Percentiles rank a stretch among this genome's conserved stretches.
phyloP scores from a whole-genome alignment of 2,888 invertebrate species.

The Agapostemon virescens region DNA sequence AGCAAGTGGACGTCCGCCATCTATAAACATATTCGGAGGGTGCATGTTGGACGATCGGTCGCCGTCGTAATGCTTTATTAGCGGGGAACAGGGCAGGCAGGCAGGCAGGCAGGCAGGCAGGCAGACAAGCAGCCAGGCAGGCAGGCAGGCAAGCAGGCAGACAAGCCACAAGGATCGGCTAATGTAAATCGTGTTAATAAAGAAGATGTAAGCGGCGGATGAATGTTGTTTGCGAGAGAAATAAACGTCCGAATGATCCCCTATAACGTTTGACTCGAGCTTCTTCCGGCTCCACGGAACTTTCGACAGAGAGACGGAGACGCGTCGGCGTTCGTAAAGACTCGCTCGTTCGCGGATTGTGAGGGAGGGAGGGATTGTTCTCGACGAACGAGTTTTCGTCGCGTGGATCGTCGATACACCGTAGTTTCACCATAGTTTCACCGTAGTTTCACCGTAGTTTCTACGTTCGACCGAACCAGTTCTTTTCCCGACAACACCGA shows the following conservation, averaged over 20 bases:
- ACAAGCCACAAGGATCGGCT: not conserved
- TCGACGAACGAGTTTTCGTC: too few relatives aligned
- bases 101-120: too few relatives aligned
- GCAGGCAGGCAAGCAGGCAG: too few relatives aligned
- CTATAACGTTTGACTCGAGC: not conserved
- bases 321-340: not conserved
- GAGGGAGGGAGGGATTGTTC: too few relatives aligned
- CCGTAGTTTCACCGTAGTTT: too few relatives aligned
- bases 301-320: not conserved
- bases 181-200: conserved; percentile 46
- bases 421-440: too few relatives aligned
- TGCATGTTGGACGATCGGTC: conserved; percentile 72
- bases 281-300: not conserved
- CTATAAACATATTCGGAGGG: conserved; percentile 75
- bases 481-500: too few relatives aligned
- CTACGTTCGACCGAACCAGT: too few relatives aligned
- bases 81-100: not conserved
- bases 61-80: conserved; percentile 72
- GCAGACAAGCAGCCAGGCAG: too few relatives aligned
- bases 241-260: not conserved
- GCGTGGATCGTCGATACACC: too few relatives aligned
- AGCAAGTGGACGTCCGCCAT: conserved; percentile 78
- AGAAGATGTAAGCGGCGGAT: conserved; percentile 13
- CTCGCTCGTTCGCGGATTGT: too few relatives aligned
- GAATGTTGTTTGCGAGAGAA: conserved; percentile 6